Evolutionary conservation across 1,140 invertebrate genomes (phyloP), one percentile per base, ranked within the genome.

Genomic region (Protaetia brevitarsis): DNA sequence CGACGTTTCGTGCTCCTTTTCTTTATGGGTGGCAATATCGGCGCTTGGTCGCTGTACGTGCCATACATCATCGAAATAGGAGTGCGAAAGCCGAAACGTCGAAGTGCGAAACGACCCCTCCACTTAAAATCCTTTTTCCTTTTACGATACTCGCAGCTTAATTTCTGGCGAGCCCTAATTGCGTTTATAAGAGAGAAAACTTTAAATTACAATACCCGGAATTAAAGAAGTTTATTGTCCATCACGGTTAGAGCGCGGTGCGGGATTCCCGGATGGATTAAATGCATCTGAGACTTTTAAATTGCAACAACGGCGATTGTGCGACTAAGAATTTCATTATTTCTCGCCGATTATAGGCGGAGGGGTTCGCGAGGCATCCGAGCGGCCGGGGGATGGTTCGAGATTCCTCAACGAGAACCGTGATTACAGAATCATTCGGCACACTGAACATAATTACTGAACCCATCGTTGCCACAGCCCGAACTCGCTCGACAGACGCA

Each of bases 381-480:
- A 31, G 10, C 31, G 31, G 31, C 26, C 41, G 41, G 26, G 41
- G 29, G 57, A n/a, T n/a, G n/a, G n/a, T n/a, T 59, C 57, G 57
- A 59, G 57, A 59, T 59, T 59, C 57, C 57, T 29, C 57, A 59
- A 59, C 27, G 57, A 59, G 27, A 59, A 28, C 57, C 57, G 57
- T 59, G 57, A 59, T 59, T 59, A 59, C 57, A 59, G 57, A 59
- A 59, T 59, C 57, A 59, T 59, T 59, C 57, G 57, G 57, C 57
- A 31, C 57, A 29, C 23, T 59, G 57, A 59, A 59, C 57, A 59
- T 59, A 59, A 59, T 59, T 59, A 59, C 57, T 13, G 3, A 51
- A 51, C 41, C 41, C 41, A 19, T 51, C 41, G 41, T 19, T 11
- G 7, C 41, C 41, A 16, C 5, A 1, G 3, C 5, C 41, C 19